Conservation (phyloP, 1,140 invertebrate species). For the Microplitis demolitor region DNA sequence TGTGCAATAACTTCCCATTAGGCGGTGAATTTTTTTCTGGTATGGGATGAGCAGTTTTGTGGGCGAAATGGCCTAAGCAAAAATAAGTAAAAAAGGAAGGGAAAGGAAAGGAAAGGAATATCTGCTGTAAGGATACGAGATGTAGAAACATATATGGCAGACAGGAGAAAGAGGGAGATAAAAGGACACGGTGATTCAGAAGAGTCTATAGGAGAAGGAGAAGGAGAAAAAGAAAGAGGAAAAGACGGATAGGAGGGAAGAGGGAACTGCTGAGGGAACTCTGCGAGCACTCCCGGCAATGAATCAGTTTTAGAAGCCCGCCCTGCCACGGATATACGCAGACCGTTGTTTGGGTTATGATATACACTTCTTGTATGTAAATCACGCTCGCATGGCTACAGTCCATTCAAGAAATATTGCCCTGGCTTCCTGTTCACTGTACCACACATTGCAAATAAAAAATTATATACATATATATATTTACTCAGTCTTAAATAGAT, state of each 20-base stretch:
- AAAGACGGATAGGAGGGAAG: background rate
- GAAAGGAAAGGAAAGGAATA: constrained; percentile 1
- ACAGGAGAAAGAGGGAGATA: background rate
- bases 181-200: background rate
- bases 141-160: background rate
- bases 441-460: background rate
- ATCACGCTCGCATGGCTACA: constrained; percentile 20
- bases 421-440: background rate
- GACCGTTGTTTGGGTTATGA: constrained; percentile 22
- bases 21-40: background rate
- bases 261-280: background rate
- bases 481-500: no score
- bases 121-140: constrained; percentile 21
- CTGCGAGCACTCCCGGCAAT: constrained; percentile 16
- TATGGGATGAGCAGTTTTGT: background rate
- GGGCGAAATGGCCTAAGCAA: background rate
- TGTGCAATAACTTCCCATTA: constrained; percentile 30
- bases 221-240: constrained; percentile 1
- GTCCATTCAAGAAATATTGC: constrained; percentile 16
- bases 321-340: constrained; percentile 10
- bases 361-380: constrained; percentile 28
- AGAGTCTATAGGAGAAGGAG: background rate
- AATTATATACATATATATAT: background rate
- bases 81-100: background rate
- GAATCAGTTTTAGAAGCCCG: constrained; percentile 27